A percentile compares a stretch with the other conserved stretches of the same genome.
These are phyloP conservation scores for Emmelina monodactyla DNA, from an alignment of 2,888 invertebrate species.

Conservation along the genomic window DNA sequence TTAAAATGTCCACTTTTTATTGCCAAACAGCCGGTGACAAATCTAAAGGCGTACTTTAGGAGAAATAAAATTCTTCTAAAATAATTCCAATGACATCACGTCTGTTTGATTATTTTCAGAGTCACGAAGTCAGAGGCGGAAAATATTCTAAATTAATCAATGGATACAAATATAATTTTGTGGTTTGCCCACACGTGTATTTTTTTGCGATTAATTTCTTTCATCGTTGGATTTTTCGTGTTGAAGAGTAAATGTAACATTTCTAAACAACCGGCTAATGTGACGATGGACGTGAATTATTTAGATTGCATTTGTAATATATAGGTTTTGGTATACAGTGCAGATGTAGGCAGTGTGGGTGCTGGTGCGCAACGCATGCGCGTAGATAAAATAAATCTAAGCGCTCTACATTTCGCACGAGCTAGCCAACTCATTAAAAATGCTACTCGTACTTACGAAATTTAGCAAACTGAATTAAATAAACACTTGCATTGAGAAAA, in stretches of 20 bases:
- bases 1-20: too few species aligned
- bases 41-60: not conserved
- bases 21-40: not conserved
- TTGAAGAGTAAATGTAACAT: too few species aligned
- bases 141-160: not conserved
- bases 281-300: not conserved
- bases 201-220: not conserved
- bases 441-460: too few species aligned
- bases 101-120: not conserved
- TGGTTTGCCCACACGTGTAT: not conserved
- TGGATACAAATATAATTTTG: not conserved
- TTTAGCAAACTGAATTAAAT: too few species aligned
- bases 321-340: slow-evolving; percentile 27
- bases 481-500: too few species aligned
- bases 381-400: slow-evolving; percentile 37
- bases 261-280: too few species aligned
- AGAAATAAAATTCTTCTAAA: not conserved
- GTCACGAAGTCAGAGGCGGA: not conserved
- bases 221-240: too few species aligned
- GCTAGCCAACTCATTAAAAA: too few species aligned
- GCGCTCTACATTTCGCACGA: slow-evolving; percentile 29
- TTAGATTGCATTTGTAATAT: slow-evolving; percentile 11
- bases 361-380: slow-evolving; percentile 35
- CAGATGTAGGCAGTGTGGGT: slow-evolving; percentile 40
- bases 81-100: not conserved